Percentiles rank a stretch among this genome's conserved stretches.
These are phyloP conservation scores for Melieria omissa DNA, from an alignment of 2,888 invertebrate genomes.

Conservation along the genomic window DNA sequence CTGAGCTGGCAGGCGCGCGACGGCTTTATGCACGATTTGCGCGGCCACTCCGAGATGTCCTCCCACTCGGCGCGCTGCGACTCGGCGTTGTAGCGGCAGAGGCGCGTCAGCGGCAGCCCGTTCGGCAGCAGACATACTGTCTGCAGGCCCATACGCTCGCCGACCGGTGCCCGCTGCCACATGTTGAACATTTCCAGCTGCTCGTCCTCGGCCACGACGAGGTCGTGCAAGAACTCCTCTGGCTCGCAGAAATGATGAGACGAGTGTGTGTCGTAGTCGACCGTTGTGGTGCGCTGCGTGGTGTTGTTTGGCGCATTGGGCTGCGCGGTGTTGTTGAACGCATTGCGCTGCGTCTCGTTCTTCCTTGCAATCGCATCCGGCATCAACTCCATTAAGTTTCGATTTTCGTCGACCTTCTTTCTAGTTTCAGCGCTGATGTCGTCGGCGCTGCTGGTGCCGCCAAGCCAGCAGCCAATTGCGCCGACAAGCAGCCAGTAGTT, in stretches of 20 bases:
- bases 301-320: too few species aligned
- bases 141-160: constrained; percentile 63
- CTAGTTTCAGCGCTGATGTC: too few species aligned
- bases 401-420: too few species aligned
- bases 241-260: constrained; percentile 38
- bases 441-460: too few species aligned
- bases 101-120: constrained; percentile 71
- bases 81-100: constrained; percentile 70
- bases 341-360: too few species aligned
- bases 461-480: too few species aligned
- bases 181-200: constrained; percentile 31
- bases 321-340: too few species aligned
- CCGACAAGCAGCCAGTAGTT: too few species aligned
- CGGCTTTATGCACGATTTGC: constrained; percentile 50
- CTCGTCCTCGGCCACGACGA: constrained; percentile 23
- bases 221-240: constrained; percentile 41
- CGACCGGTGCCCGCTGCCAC: constrained; percentile 42
- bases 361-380: too few species aligned
- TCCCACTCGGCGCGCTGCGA: constrained; percentile 70
- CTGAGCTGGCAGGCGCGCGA: constrained; percentile 50
- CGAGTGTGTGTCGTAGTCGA: background rate
- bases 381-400: too few species aligned
- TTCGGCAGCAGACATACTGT: constrained; percentile 70
- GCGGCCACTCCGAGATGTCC: constrained; percentile 51
- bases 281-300: too few species aligned